These are phyloP conservation scores for Bicyclus anynana DNA, from an alignment of 1,140 invertebrate genomes.

Conservation along the genomic window DNA sequence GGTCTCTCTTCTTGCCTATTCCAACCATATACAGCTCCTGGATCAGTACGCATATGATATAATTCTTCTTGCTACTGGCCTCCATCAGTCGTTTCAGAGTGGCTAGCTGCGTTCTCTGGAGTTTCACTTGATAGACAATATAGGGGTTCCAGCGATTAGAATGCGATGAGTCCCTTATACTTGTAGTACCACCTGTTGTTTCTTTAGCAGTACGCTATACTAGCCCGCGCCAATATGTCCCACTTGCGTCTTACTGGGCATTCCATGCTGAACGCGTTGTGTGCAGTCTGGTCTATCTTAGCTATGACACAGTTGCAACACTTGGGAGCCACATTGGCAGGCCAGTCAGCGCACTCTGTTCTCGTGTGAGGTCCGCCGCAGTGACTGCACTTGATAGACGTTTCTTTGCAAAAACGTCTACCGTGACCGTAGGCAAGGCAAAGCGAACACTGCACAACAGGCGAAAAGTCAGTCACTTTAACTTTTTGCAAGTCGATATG, in stretches of 20 bases:
- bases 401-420: background rate
- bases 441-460: constrained; percentile 10
- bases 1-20: background rate
- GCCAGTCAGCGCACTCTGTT: background rate
- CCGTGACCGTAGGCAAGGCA: constrained; percentile 12
- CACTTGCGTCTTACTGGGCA: constrained; percentile 15
- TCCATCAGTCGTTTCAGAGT: no score
- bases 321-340: background rate
- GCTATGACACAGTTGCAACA: constrained; percentile 10
- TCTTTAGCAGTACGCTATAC: constrained; percentile 26
- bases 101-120: no score
- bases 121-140: no score
- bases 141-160: background rate
- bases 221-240: constrained; percentile 2
- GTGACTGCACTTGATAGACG: constrained; percentile 14
- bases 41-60: no score
- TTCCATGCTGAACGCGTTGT: constrained; percentile 7
- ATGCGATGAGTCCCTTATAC: no score
- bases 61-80: no score
- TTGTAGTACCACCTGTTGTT: no score
- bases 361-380: constrained; percentile 8
- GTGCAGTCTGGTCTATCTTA: background rate
- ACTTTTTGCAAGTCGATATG: background rate
- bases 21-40: no score
- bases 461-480: background rate